These are phyloP conservation scores for Polymixis flavicincta DNA, from an alignment of 2,888 invertebrate genomes.

Conservation along the genomic window DNA sequence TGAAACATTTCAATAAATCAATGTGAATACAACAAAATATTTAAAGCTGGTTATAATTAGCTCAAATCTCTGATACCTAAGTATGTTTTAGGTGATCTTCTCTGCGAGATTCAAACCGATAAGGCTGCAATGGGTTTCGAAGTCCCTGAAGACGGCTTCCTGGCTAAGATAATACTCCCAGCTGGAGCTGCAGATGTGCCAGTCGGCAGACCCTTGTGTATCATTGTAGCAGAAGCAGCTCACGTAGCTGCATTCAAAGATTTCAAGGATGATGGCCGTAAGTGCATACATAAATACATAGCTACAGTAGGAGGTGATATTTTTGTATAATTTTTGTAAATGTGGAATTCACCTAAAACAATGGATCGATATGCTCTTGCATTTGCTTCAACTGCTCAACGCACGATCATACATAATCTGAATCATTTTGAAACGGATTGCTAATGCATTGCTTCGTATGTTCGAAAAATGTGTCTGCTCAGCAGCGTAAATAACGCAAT, in stretches of 20 bases:
- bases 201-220: slow-evolving; percentile 98
- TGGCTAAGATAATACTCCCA: slow-evolving; percentile 97
- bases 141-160: slow-evolving; percentile 98
- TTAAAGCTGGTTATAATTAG: neutral
- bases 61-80: neutral
- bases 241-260: slow-evolving; percentile 98
- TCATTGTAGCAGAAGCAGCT: slow-evolving; percentile 96
- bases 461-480: too few relatives aligned
- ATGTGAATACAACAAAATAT: neutral
- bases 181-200: slow-evolving; percentile 98
- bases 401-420: too few relatives aligned
- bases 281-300: slow-evolving; percentile 59
- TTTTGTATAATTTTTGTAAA: neutral
- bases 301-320: neutral
- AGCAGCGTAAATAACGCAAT: too few relatives aligned
- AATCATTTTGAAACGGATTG: too few relatives aligned
- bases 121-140: slow-evolving; percentile 99
- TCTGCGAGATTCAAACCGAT: slow-evolving; percentile 99
- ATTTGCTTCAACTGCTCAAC: too few relatives aligned
- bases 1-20: neutral
- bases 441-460: too few relatives aligned
- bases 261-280: slow-evolving; percentile 92
- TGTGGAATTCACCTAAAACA: neutral
- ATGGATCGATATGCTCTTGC: neutral
- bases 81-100: slow-evolving; percentile 93